These are phyloP conservation scores for Halcyon chelicuti DNA, from an alignment of 2,797 vertebrate species.

Conservation along the genomic window DNA sequence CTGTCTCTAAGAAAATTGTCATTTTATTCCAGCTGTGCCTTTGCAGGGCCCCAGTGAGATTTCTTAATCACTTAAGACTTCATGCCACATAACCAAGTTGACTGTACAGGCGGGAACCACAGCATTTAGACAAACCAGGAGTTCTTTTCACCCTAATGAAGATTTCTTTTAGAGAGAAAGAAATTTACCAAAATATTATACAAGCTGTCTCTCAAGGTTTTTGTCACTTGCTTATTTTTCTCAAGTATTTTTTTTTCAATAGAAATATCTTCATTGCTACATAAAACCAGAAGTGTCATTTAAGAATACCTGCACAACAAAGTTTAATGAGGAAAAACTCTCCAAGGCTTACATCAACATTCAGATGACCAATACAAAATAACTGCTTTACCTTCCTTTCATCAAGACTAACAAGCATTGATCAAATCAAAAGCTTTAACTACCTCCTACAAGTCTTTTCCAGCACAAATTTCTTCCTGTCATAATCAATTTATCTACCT, in stretches of 20 bases:
- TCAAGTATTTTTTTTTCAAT: neutral
- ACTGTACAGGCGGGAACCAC: neutral
- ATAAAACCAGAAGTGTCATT: neutral
- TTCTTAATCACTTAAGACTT: neutral
- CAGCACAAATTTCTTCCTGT: neutral
- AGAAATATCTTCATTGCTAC: neutral
- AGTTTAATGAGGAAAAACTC: neutral
- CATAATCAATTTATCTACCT: neutral
- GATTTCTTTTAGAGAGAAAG: neutral
- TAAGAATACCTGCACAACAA: neutral
- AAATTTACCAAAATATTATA: neutral
- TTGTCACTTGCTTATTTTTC: neutral
- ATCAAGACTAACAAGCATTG: neutral
- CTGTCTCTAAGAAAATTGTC: neutral
- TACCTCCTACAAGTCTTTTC: neutral
- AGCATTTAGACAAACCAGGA: neutral
- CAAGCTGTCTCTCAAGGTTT: neutral
- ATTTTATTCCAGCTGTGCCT: neutral
- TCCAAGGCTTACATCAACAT: neutral
- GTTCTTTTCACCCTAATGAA: neutral
- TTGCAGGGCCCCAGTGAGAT: neutral
- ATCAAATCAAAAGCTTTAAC: neutral
- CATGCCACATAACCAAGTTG: neutral
- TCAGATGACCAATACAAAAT: neutral
- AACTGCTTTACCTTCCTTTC: neutral